Evolutionary conservation across 2,888 invertebrate genomes (phyloP), one percentile per base, ranked within the genome.

Genomic region (Rhopalosiphum nymphaeae): DNA sequence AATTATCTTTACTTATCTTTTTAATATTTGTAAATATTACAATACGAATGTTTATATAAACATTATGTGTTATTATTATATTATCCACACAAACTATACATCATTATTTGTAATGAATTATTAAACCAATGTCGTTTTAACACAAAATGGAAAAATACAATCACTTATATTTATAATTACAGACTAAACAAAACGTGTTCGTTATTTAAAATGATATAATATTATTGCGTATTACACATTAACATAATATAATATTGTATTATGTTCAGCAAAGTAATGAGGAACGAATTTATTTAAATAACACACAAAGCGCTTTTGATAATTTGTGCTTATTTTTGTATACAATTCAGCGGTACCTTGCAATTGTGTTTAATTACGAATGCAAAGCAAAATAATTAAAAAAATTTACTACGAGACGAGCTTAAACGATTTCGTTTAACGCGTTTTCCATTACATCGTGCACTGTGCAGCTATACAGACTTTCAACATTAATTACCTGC

Each of bases 381-480:
- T n/a, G 29, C 87, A 49, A 87, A 36, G 10, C 46, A 10, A n/a
- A 87, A 87, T 87, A 49, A 87, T 87, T 87, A 87, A n/a, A 53
- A 87, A 87, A 87, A 86, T n/a, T 9, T 25, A 87, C 21, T 49
- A n/a, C 21, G 49, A 36, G 49, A n/a, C 87, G n/a, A 87, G 1
- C n/a, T 49, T 87, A 87, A 87, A 87, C 87, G 87, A 16, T 87
- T 53, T 87, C 87, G 53, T 87, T 49, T 25, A 49, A 78, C 36
- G 78, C 86, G 44, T 46, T 86, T 29, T 86, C 46, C 36, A 36
- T 25, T 21, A 21, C 21, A 21, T 21, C 16, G 53, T 21, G 21
- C 21, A 21, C 53, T 53, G 53, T 21, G 21, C 21, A 36, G 36
- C 36, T 36, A 36, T 36, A 78, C 78, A 36, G 36, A 78, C 78